phyloP scores from a whole-genome alignment of 2,797 vertebrate genomes.

The Chelon labrosus region DNA sequence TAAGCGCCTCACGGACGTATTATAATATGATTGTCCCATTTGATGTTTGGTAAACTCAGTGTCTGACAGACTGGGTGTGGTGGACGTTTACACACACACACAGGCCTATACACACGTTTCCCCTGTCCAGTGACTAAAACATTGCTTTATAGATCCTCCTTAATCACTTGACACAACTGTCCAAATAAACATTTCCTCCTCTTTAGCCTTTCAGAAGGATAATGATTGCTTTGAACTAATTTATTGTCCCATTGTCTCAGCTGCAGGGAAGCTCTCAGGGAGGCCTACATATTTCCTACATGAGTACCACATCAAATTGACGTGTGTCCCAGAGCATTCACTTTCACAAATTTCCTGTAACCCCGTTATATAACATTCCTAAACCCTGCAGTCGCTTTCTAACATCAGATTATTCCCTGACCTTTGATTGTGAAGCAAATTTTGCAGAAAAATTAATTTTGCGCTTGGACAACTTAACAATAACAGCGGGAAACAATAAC shows the following conservation, averaged over 20 bases:
- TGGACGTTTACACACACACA: conserved; percentile 56
- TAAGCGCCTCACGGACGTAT: no score
- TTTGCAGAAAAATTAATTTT: conserved; percentile 55
- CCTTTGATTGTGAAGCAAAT: conserved; percentile 48
- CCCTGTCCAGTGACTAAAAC: conserved; percentile 13
- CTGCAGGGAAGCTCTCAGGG: background rate
- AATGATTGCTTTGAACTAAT: background rate
- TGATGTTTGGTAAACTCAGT: conserved; percentile 47
- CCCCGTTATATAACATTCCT: conserved; percentile 43
- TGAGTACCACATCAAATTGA: conserved; percentile 10
- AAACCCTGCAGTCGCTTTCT: conserved; percentile 33
- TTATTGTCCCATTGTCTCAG: conserved; percentile 32
- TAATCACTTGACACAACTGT: conserved; percentile 1
- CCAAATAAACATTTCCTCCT: conserved; percentile 8
- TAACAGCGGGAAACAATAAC: conserved; percentile 68
- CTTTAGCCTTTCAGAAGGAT: conserved; percentile 4
- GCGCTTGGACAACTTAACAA: conserved; percentile 68
- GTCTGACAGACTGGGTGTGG: conserved; percentile 81
- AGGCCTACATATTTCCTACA: conserved; percentile 6
- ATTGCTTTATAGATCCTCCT: conserved; percentile 10
- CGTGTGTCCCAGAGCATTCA: conserved; percentile 10
- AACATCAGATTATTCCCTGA: conserved; percentile 52
- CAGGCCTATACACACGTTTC: conserved; percentile 57
- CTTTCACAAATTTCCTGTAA: conserved; percentile 35
- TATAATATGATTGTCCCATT: conserved; percentile 8